These are phyloP conservation scores for Pelusios castaneus DNA, from an alignment of 2,113 vertebrate genomes.

Conservation along the genomic window DNA sequence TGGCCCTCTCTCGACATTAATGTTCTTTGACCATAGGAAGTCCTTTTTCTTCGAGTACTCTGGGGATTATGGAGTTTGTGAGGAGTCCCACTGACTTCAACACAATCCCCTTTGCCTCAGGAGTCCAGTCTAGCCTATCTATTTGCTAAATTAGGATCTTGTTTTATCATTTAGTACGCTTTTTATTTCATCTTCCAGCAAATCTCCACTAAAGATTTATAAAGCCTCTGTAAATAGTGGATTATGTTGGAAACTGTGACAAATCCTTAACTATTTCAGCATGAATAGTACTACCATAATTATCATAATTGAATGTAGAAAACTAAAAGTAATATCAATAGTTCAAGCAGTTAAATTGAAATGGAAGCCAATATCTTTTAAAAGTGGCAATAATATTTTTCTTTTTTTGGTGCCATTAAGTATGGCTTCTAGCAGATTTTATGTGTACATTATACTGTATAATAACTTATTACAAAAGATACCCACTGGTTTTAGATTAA, in stretches of 20 bases:
- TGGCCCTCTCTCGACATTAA: neutral
- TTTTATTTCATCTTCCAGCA: neutral
- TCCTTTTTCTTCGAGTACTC: neutral
- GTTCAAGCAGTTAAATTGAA: slow-evolving; percentile 47
- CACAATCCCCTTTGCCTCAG: neutral
- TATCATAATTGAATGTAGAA: slow-evolving; percentile 34
- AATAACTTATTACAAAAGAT: slow-evolving; percentile 46
- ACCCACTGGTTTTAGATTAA: slow-evolving; percentile 50
- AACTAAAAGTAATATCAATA: slow-evolving; percentile 44
- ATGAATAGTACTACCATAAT: neutral
- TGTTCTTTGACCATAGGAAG: neutral
- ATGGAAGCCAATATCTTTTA: slow-evolving; percentile 52
- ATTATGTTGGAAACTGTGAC: neutral
- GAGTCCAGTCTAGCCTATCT: neutral
- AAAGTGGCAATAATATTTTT: slow-evolving; percentile 44
- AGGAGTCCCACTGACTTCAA: neutral
- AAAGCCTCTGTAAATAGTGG: neutral
- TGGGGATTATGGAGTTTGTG: neutral
- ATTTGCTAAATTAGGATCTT: neutral
- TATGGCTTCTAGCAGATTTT: slow-evolving; percentile 61
- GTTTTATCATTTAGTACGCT: neutral
- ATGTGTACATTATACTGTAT: neutral
- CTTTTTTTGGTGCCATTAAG: slow-evolving; percentile 21
- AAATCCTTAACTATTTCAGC: slow-evolving; percentile 34
- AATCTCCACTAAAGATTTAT: neutral